phyloP scores from a whole-genome alignment of 92 coral and sea anemone genomes.

The Scolanthus callimorphus region DNA sequence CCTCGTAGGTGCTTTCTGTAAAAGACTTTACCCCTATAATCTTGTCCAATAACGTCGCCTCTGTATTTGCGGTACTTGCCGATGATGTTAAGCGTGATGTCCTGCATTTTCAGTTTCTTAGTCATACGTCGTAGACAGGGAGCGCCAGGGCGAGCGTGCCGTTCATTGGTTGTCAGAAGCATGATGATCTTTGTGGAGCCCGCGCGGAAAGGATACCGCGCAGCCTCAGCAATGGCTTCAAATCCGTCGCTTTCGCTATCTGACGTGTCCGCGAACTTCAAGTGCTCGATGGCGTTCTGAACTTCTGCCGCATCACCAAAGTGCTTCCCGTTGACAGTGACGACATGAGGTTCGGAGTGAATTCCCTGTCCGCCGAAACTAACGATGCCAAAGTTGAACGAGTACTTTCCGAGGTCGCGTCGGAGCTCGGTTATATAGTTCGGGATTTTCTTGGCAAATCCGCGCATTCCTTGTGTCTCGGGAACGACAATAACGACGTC shows the following conservation, averaged over 20 bases:
- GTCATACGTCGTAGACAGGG: conserved; percentile 42
- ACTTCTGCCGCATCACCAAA: conserved; percentile 65
- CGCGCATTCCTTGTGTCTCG: conserved; percentile 66
- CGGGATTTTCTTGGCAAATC: conserved; percentile 67
- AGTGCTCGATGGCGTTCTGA: conserved; percentile 50
- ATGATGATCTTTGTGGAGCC: conserved; percentile 89
- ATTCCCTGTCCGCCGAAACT: conserved; percentile 86
- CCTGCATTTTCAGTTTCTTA: conserved; percentile 66
- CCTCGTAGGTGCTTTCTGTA: conserved; percentile 50
- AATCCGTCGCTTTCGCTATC: conserved; percentile 72
- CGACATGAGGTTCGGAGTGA: conserved; percentile 69
- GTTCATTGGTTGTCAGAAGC: conserved; percentile 68
- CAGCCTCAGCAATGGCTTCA: conserved; percentile 71
- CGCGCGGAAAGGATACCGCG: conserved; percentile 69
- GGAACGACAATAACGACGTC: conserved; percentile 88
- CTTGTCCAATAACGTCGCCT: conserved; percentile 57
- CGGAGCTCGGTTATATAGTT: conserved; percentile 37
- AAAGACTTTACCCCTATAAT: conserved; percentile 64
- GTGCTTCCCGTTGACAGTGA: conserved; percentile 79
- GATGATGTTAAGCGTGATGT: conserved; percentile 84
- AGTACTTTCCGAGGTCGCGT: conserved; percentile 51
- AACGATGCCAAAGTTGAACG: conserved; percentile 82
- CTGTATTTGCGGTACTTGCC: conserved; percentile 77
- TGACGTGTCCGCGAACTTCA: conserved; percentile 63
- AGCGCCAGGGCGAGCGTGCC: conserved; percentile 34